phyloP scores from a whole-genome alignment of 1,140 invertebrate genomes.

The Papilio xuthus region DNA sequence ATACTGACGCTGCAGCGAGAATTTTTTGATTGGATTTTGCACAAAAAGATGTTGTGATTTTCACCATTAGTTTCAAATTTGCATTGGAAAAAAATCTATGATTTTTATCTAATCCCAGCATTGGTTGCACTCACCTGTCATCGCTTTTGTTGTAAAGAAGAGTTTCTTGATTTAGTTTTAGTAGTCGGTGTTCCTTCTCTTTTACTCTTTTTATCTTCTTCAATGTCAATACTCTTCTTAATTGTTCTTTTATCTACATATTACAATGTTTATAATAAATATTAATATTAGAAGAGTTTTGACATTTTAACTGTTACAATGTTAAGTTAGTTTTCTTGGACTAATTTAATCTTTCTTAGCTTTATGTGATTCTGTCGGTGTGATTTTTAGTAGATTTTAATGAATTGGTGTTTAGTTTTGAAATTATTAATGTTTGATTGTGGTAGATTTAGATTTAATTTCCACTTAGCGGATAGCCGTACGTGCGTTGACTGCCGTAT shows the following conservation, averaged over 20 bases:
- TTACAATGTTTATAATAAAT: background rate
- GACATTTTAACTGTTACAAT: background rate
- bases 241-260: background rate
- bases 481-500: background rate
- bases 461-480: background rate
- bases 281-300: background rate
- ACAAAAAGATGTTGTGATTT: slow-evolving; percentile 56
- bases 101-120: slow-evolving; percentile 60
- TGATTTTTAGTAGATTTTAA: slow-evolving; percentile 11
- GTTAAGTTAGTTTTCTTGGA: background rate
- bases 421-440: background rate
- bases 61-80: slow-evolving; percentile 49
- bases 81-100: slow-evolving; percentile 47
- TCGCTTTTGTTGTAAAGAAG: slow-evolving; percentile 69
- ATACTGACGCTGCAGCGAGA: slow-evolving; percentile 51
- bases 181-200: slow-evolving; percentile 81
- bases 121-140: slow-evolving; percentile 76
- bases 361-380: slow-evolving; percentile 31
- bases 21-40: slow-evolving; percentile 65
- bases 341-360: slow-evolving; percentile 28
- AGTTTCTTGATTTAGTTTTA: slow-evolving; percentile 62
- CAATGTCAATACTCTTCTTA: slow-evolving; percentile 50
- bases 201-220: slow-evolving; percentile 65
- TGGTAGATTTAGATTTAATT: background rate
- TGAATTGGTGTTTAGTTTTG: slow-evolving; percentile 29